These are phyloP conservation scores for Acanthochromis polyacanthus DNA, from an alignment of 2,113 vertebrate species.

Conservation along the genomic window DNA sequence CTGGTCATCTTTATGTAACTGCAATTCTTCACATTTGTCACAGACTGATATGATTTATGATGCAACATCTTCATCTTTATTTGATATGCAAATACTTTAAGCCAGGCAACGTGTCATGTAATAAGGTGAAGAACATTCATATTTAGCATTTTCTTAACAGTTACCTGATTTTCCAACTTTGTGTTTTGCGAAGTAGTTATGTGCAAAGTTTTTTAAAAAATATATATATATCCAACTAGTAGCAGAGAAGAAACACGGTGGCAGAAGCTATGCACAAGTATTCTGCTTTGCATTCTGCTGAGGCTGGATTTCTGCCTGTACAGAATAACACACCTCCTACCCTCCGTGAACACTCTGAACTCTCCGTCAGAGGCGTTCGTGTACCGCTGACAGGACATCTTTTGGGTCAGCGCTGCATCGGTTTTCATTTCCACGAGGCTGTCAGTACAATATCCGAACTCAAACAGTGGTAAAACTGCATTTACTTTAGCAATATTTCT, in stretches of 20 bases:
- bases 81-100: neutral
- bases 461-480: rapidly evolving
- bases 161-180: neutral
- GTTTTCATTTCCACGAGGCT: slow-evolving; percentile 56
- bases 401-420: slow-evolving; percentile 42
- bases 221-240: neutral
- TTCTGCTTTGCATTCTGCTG: slow-evolving; percentile 64
- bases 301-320: slow-evolving; percentile 32
- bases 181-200: neutral
- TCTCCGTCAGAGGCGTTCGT: slow-evolving; percentile 7
- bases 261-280: neutral
- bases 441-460: slow-evolving; percentile 12
- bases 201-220: no score
- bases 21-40: neutral
- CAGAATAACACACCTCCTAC: slow-evolving; percentile 13
- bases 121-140: neutral
- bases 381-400: slow-evolving; percentile 50
- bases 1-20: neutral
- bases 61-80: neutral
- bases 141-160: no score
- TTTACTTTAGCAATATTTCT: neutral
- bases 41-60: neutral
- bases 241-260: neutral
- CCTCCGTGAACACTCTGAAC: slow-evolving; percentile 6
- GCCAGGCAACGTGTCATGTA: neutral